Base-by-base conservation (phyloP, 2,797 vertebrate species). In the Parotocinclus haroldoi region DNA sequence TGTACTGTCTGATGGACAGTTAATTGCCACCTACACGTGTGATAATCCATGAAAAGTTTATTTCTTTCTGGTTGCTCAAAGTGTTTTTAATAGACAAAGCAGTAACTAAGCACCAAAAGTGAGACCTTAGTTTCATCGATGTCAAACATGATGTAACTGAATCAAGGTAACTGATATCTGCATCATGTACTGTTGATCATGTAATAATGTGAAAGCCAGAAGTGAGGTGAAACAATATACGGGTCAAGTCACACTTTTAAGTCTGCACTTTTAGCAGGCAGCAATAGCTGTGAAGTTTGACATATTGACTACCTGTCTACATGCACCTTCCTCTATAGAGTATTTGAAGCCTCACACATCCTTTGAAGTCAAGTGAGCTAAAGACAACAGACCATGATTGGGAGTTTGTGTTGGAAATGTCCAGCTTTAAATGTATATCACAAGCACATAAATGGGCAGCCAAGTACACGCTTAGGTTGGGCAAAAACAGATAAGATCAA, bases 311-410 rank as follows among this genome's bases (percentile, higher is more conserved):
- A 60, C 63, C 63, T 61, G 63, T 57, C 36, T 59, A 61, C 57
- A 49, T 19, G 48, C 57, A 42, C 13, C 27, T 42, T 55, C 50
- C 55, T 48, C 39, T 51, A 4, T 7, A 16, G 38, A 14, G 11
- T 40, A 46, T 12, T 49, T 4, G 19, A 63, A 36, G 50, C 68
- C 65, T 49, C 45, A 68, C 54, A 60, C 55, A 60, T 50, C 14
- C 61, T 73, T 73, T 73, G 40, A 70, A 67, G 55, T 39, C 18
- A 4, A 57, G 27, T 58, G 44, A 42, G 51, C 42, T 61, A 45
- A 54, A 61, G 57, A 44, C 59, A 64, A 59, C 45, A 54, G 59
- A 61, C 45, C 14, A 71, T 69, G 69, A 74, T 58, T 67, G 63
- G 42, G 63, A 50, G 54, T 66, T 62, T 66, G 48, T 54, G 17